Evolutionary conservation across 92 coral and sea anemone species (phyloP), one percentile per base, ranked within the genome.

Genomic region (Palythoa caribaeorum): DNA sequence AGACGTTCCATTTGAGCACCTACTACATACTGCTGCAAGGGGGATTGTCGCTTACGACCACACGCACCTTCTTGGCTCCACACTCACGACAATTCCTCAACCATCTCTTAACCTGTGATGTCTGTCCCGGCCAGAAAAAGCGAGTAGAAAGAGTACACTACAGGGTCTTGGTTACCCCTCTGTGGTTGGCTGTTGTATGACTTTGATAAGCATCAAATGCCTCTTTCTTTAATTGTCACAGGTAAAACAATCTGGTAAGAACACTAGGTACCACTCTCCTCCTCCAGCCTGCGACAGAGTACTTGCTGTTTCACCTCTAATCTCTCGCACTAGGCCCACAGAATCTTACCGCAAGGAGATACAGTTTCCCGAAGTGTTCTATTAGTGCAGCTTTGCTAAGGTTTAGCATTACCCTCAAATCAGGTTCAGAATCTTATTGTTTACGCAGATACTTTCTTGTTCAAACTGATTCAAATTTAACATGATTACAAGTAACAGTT

Each of bases 21-120:
- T 38, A 85, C 83, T 37, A 85, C 81, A 85, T 73, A 85, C 77
- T 85, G 88, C 48, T 85, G 71, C 80, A 85, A 52, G 17, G 81
- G 88, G 28, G 83, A 85, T 36, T 81, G 88, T 12, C 83, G 72
- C 44, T 85, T 72, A 17, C 63, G 57, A 38, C 80, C 55, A 51
- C 88, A 20, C 44, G 72, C 40, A 51, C 50, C 50, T 47, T 40
- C 71, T 73, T 85, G 35, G 55, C 72, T 20, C 88, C 88, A 36
- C 88, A 85, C 28, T 85, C 83, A 53, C 73, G 69, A 55, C 88
- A 85, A 35, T 48, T 50, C 72, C 60, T 85, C 20, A 73, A 72
- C 88, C 88, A 85, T 50, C 71, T 50, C 39, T 85, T 55, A 38
- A 85, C 88, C 15, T 85, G 73, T 72, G 38, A 35, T 54, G 71